Base-by-base conservation (phyloP, 53 echinoderm and acorn worm genomes). In the Paelopatides confundens region DNA sequence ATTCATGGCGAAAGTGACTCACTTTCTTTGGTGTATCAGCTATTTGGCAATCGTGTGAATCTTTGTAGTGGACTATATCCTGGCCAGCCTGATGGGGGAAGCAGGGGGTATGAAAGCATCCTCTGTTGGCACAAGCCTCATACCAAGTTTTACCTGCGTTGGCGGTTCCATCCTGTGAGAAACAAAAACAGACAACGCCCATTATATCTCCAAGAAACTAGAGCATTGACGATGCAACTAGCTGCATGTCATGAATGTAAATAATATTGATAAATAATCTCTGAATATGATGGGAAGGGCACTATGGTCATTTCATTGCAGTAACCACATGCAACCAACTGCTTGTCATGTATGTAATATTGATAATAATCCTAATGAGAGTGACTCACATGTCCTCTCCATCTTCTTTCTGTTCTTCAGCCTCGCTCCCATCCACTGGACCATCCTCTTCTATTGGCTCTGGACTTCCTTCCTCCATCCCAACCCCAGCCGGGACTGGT, bases 131-230 rank as follows among this genome's bases (percentile, higher is more conserved):
- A 8, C 32, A 0, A 81, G n/a, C 49, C 81, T 81, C 81, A 81
- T 81, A 12, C 81, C 52, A 10, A 81, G 52, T 31, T 81, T 81
- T 21, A 81, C 81, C 49, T 81, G 81, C 28, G 81, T 81, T 1
- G 81, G 81, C 2, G 30, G 81, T 52, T 81, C 81, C 81, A 81
- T 81, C 81, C 81, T 81, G 81, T 9, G 49, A 26, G 14, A 43
- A 38, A 11, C 40, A 47, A 31, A 30, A 18, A 8, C 3, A 67
- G 67, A 43, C n/a, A n/a, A n/a, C n/a, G n/a, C n/a, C 12, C 11
- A 1, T 43, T 43, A 12, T 3, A 43, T 43, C 43, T 10, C 43
- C 4, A 43, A 10, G 43, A 7, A 8, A 1, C 43, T 0, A 43
- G 11, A 12, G 43, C 43, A 8, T 43, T 10, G 1, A 43, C 12